phyloP scores from a whole-genome alignment of 1,140 invertebrate species.

The Macrosteles quadrilineatus region DNA sequence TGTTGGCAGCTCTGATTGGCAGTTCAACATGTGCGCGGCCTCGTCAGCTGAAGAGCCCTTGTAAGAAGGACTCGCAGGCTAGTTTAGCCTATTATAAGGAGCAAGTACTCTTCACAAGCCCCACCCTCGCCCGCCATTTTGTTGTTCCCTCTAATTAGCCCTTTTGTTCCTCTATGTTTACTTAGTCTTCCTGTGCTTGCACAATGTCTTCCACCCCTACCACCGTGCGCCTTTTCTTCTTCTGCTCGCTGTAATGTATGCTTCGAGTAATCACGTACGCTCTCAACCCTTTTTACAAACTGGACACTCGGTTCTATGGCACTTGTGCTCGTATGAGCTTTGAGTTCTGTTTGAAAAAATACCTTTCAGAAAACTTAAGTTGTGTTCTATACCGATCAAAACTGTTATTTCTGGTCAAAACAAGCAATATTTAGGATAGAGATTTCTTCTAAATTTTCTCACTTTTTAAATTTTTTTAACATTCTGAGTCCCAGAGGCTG shows the following conservation, averaged over 20 bases:
- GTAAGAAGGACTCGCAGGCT: slow-evolving; percentile 10
- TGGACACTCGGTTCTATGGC: too few relatives aligned
- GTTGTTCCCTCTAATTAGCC: slow-evolving; percentile 23
- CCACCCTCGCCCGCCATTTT: slow-evolving; percentile 21
- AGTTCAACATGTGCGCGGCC: slow-evolving; percentile 14
- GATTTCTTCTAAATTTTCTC: too few relatives aligned
- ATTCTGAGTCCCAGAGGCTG: too few relatives aligned
- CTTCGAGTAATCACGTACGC: slow-evolving; percentile 9
- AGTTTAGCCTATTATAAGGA: slow-evolving; percentile 24
- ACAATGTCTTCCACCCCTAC: neutral
- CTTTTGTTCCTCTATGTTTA: slow-evolving; percentile 20
- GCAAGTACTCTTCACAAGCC: slow-evolving; percentile 13
- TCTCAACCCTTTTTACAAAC: neutral
- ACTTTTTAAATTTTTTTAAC: too few relatives aligned
- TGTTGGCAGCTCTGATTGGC: slow-evolving; percentile 9
- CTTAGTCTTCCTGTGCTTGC: slow-evolving; percentile 7
- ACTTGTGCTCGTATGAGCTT: too few relatives aligned
- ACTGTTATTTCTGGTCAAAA: too few relatives aligned
- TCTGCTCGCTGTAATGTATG: neutral
- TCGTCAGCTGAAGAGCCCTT: neutral
- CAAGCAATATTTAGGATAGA: too few relatives aligned
- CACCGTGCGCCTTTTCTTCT: neutral
- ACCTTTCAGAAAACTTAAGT: too few relatives aligned
- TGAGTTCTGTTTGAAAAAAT: too few relatives aligned
- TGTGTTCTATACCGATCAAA: too few relatives aligned